A percentile compares a stretch with the other conserved stretches of the same genome.
phyloP scores from a whole-genome alignment of 1,140 invertebrate species.

The Yoshiicerus persimilis region DNA sequence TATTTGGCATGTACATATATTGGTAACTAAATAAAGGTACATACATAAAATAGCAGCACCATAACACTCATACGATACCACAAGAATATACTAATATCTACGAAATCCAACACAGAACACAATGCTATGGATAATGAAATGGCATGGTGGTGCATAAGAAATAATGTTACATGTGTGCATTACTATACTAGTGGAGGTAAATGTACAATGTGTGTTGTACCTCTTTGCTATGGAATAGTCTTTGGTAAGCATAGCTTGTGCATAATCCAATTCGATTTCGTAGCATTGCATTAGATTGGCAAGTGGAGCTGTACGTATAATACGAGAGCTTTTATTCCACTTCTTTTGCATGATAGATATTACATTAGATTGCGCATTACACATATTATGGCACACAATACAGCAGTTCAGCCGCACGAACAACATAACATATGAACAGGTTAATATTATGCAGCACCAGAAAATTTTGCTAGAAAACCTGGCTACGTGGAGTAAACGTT shows the following conservation, averaged over 20 bases:
- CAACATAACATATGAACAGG: neutral
- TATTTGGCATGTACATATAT: neutral
- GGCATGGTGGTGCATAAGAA: neutral
- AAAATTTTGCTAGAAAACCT: neutral
- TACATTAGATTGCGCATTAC: neutral
- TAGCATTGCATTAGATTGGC: neutral
- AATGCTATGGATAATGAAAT: too few species aligned
- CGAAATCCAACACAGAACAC: neutral
- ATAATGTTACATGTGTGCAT: neutral
- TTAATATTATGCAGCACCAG: neutral
- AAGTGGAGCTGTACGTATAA: neutral
- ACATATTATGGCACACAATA: neutral
- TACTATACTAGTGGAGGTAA: too few species aligned
- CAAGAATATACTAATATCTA: too few species aligned
- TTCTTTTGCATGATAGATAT: neutral
- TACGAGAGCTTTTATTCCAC: neutral
- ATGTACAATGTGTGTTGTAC: too few species aligned
- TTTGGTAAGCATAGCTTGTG: neutral
- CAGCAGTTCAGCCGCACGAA: neutral
- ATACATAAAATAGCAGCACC: too few species aligned
- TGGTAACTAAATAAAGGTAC: neutral
- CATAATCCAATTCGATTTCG: neutral
- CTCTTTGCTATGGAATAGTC: neutral
- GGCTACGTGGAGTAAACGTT: neutral
- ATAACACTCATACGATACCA: too few species aligned